Percentiles rank a stretch among this genome's conserved stretches.
Evolutionary conservation across 1,140 invertebrate species (phyloP).

Genomic region (Pseudomyrmex sp.): DNA sequence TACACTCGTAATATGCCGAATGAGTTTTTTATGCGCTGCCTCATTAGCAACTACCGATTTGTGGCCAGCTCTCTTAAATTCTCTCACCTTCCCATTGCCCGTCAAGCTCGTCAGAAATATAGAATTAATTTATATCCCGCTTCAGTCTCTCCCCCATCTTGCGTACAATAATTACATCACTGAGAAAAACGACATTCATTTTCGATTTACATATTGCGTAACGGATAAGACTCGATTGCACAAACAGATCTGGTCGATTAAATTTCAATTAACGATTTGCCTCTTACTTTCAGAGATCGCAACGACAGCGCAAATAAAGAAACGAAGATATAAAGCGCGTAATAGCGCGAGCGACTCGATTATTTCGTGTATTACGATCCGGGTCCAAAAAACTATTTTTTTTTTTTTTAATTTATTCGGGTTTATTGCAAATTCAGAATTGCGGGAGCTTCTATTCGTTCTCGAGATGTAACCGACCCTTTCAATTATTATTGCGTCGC

Average conservation of each 20-base stretch:
- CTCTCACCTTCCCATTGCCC: neutral
- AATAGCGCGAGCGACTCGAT: neutral
- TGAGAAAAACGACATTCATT: neutral
- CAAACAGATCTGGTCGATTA: neutral
- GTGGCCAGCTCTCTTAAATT: neutral
- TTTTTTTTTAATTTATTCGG: no score
- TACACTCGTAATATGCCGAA: constrained; percentile 35
- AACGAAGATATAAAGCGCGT: neutral
- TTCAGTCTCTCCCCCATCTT: neutral
- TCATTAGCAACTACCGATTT: constrained; percentile 55
- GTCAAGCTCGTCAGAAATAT: neutral
- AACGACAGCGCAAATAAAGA: constrained; percentile 16
- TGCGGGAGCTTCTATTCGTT: neutral
- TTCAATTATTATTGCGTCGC: constrained; percentile 15
- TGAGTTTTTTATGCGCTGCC: constrained; percentile 35
- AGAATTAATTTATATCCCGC: neutral
- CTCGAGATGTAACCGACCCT: neutral
- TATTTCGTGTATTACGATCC: neutral
- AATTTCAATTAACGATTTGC: constrained; percentile 6
- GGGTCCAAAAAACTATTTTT: no score
- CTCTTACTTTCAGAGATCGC: neutral
- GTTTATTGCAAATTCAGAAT: neutral
- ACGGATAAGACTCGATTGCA: constrained; percentile 1
- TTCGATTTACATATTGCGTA: neutral
- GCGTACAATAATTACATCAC: neutral